A percentile compares a stretch with the other conserved stretches of the same genome.
Conservation (phyloP, 2,113 vertebrate genomes). For the Pluvianellus socialis region DNA sequence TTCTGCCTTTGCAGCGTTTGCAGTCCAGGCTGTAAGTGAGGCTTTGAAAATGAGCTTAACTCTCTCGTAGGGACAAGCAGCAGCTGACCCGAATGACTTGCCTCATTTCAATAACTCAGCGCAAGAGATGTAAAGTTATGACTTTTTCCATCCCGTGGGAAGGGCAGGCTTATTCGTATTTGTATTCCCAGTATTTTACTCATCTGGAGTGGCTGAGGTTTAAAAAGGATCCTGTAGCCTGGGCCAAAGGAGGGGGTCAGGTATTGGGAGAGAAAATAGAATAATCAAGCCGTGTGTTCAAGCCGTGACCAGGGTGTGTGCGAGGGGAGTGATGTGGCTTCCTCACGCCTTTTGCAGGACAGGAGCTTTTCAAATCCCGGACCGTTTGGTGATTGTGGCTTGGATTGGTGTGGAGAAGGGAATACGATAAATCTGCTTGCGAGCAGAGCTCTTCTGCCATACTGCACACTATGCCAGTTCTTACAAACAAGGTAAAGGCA, state of each 20-base stretch:
- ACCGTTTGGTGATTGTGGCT: neutral
- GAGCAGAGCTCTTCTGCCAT: neutral
- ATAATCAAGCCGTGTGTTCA: neutral
- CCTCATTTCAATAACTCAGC: neutral
- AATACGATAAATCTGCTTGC: neutral
- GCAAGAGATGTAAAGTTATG: neutral
- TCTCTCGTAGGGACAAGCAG: neutral
- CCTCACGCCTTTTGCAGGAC: neutral
- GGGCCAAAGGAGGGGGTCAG: neutral
- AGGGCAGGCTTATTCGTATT: neutral
- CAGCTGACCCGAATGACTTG: neutral
- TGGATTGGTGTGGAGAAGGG: too few species aligned
- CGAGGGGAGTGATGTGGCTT: neutral
- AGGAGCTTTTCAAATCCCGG: neutral
- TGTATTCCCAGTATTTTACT: neutral
- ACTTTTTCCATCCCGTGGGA: neutral
- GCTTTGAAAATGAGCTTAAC: neutral
- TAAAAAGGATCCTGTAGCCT: neutral
- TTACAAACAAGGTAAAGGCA: neutral
- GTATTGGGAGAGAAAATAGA: neutral
- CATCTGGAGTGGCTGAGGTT: neutral
- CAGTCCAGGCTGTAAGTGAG: neutral
- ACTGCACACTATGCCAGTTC: too few species aligned
- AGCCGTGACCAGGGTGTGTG: rapidly evolving
- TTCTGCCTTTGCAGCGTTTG: neutral